Percentiles rank a stretch among this genome's conserved stretches.
phyloP scores from a whole-genome alignment of 2,113 vertebrate species.

The Percopsis transmontana region DNA sequence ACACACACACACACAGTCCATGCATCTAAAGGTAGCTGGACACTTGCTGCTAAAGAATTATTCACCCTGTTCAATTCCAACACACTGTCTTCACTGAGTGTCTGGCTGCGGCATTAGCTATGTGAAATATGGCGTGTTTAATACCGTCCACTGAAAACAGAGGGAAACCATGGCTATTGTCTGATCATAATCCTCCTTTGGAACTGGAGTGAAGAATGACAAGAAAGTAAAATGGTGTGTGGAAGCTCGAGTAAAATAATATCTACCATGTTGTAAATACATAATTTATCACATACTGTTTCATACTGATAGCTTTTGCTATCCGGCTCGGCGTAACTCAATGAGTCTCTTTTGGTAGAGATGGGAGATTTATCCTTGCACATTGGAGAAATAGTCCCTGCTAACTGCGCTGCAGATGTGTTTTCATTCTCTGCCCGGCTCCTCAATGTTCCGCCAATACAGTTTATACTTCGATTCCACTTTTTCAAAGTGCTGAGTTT shows the following conservation, averaged over 20 bases:
- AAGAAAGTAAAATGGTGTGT: slow-evolving; percentile 34
- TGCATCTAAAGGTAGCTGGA: slow-evolving; percentile 3
- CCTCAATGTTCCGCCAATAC: slow-evolving; percentile 1
- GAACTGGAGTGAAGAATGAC: slow-evolving; percentile 34
- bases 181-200: slow-evolving; percentile 62
- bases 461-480: not conserved
- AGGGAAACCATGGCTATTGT: slow-evolving; percentile 51
- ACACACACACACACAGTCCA: slow-evolving; percentile 28
- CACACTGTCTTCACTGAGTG: no score
- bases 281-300: slow-evolving; percentile 31
- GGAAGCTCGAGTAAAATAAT: slow-evolving; percentile 30
- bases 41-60: slow-evolving; percentile 24
- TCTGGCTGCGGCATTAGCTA: slow-evolving; percentile 31
- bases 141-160: slow-evolving; percentile 56
- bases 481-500: slow-evolving; percentile 25
- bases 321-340: no score
- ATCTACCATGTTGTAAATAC: slow-evolving; percentile 17
- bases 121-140: slow-evolving; percentile 37
- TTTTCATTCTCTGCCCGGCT: not conserved
- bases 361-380: not conserved
- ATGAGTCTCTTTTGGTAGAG: no score
- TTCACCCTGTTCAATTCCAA: no score
- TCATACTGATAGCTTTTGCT: not conserved
- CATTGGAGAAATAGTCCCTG: not conserved
- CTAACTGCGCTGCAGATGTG: not conserved